Conservation (phyloP, 2,888 invertebrate genomes). For the Thumatha senex region DNA sequence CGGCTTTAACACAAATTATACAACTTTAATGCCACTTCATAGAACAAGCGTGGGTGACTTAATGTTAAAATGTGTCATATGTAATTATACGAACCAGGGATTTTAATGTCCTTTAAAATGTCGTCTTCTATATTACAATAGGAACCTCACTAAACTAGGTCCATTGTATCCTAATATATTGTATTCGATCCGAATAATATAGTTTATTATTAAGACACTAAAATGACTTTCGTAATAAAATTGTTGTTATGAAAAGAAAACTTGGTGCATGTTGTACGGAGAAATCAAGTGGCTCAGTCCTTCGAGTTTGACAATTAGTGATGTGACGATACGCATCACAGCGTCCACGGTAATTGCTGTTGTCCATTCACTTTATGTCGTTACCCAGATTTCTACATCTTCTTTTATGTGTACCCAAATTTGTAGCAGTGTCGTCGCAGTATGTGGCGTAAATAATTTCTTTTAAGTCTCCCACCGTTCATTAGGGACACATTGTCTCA, state of each 20-base stretch:
- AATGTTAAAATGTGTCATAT: constrained; percentile 81
- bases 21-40: constrained; percentile 80
- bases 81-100: constrained; percentile 81
- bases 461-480: constrained; percentile 63
- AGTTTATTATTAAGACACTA: constrained; percentile 24
- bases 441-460: constrained; percentile 80
- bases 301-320: constrained; percentile 65
- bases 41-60: constrained; percentile 77
- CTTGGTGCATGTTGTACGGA: constrained; percentile 36
- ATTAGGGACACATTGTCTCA: constrained; percentile 74
- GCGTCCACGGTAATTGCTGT: constrained; percentile 72
- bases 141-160: constrained; percentile 70
- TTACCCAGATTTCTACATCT: constrained; percentile 76
- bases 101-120: constrained; percentile 79
- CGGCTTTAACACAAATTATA: constrained; percentile 83
- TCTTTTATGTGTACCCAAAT: constrained; percentile 67
- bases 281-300: constrained; percentile 38
- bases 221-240: constrained; percentile 23
- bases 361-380: constrained; percentile 79
- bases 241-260: constrained; percentile 31
- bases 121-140: constrained; percentile 80
- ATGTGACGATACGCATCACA: constrained; percentile 74
- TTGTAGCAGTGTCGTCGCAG: constrained; percentile 59
- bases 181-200: constrained; percentile 57
- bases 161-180: constrained; percentile 70